Conservation (phyloP, 1,140 invertebrate species). For the Conus ventricosus region DNA sequence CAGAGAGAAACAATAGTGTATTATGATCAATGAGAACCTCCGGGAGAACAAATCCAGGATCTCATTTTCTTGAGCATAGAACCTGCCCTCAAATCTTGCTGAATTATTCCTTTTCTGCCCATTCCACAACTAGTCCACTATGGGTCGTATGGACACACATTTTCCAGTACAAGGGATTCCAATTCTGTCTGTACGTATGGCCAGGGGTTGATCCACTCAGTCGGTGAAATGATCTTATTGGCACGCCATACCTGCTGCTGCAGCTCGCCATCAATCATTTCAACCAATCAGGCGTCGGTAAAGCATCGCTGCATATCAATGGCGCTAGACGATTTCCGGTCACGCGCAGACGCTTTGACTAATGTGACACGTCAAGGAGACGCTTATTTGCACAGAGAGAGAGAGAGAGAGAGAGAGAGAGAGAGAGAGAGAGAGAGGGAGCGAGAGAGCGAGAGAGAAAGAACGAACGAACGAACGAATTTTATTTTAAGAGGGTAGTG, state of each 20-base stretch:
- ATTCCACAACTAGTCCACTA: too few relatives aligned
- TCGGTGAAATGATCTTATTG: neutral
- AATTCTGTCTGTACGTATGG: neutral
- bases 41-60: too few relatives aligned
- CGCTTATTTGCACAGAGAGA: neutral
- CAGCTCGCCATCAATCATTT: conserved; percentile 6
- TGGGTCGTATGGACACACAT: too few relatives aligned
- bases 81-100: too few relatives aligned
- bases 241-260: neutral
- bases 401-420: neutral
- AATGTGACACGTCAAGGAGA: neutral
- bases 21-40: too few relatives aligned
- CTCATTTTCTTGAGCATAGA: too few relatives aligned
- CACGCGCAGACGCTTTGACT: neutral
- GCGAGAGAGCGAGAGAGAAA: neutral
- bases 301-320: neutral
- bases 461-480: too few relatives aligned
- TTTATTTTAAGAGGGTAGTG: too few relatives aligned
- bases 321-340: conserved; percentile 2
- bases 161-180: neutral
- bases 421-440: too few relatives aligned
- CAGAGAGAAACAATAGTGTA: too few relatives aligned
- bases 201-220: neutral
- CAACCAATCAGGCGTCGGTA: conserved; percentile 9
- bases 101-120: too few relatives aligned